A percentile compares a stretch with the other conserved stretches of the same genome.
Conservation (phyloP, 2,113 vertebrate species). For the Tragelaphus imberbis region DNA sequence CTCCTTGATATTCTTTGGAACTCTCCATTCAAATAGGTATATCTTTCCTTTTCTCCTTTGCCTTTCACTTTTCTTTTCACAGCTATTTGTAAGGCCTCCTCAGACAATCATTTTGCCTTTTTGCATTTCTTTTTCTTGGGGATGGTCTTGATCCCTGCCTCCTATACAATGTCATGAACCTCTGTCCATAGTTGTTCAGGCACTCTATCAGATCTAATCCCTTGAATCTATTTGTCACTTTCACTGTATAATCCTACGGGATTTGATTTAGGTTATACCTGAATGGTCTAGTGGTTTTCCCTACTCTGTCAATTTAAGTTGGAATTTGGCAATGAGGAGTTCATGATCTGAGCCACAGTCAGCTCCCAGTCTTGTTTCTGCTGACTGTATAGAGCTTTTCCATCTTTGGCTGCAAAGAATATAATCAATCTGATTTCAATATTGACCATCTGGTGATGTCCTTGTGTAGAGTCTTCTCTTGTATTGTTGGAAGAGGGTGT, state of each 20-base stretch:
- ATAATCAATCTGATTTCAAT: background rate
- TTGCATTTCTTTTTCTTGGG: background rate
- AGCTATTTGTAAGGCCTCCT: background rate
- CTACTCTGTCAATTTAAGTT: background rate
- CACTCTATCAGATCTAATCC: background rate
- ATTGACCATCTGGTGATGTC: background rate
- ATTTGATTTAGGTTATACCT: background rate
- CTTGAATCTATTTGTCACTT: background rate
- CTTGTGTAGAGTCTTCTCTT: background rate
- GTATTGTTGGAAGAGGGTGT: background rate
- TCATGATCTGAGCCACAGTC: background rate
- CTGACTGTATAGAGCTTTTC: background rate
- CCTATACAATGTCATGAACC: background rate
- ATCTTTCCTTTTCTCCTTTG: background rate
- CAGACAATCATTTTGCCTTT: background rate
- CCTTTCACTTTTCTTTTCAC: background rate
- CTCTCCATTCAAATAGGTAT: background rate
- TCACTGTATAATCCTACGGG: background rate
- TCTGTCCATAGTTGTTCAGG: background rate
- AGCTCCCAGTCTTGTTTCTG: background rate
- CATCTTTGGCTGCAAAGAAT: background rate
- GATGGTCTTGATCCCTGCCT: background rate
- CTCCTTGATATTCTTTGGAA: background rate
- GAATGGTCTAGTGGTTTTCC: background rate
- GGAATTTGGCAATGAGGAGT: background rate